These are phyloP conservation scores for Misgurnus mizolepis DNA, from an alignment of 2,113 vertebrate species.

Conservation along the genomic window DNA sequence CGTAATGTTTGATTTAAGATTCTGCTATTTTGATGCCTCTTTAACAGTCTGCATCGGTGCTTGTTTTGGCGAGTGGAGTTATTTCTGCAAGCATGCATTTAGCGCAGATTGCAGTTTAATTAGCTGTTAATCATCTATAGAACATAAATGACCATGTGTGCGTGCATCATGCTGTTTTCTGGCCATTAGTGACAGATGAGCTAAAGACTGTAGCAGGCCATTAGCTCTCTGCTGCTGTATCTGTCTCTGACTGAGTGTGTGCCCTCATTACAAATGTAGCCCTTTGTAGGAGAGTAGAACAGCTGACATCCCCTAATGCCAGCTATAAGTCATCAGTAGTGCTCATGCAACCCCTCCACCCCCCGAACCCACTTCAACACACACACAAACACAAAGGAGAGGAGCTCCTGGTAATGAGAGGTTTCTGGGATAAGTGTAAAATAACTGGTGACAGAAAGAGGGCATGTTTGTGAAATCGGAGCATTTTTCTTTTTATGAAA, in stretches of 20 bases:
- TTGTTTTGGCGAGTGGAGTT: conserved; percentile 61
- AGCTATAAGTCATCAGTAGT: conserved; percentile 78
- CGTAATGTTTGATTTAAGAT: background rate
- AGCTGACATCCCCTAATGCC: conserved; percentile 86
- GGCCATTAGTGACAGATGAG: conserved; percentile 76
- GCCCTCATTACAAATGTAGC: conserved; percentile 76
- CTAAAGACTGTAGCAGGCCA: conserved; percentile 74
- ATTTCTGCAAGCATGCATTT: conserved; percentile 49
- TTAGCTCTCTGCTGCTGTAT: conserved; percentile 66
- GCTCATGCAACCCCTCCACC: conserved; percentile 64
- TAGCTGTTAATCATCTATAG: conserved; percentile 80
- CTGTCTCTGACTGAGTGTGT: conserved; percentile 65
- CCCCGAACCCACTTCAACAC: conserved; percentile 22
- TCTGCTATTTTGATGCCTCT: background rate
- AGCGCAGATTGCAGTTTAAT: conserved; percentile 78
- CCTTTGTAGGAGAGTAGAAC: conserved; percentile 75
- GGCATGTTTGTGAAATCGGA: background rate
- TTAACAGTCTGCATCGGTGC: background rate
- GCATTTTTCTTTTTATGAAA: background rate
- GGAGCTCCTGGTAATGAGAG: background rate
- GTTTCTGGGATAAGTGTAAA: conserved; percentile 14
- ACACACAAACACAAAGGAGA: background rate
- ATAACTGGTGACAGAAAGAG: conserved; percentile 1
- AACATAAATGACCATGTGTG: conserved; percentile 72
- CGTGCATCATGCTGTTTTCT: conserved; percentile 60